Percentiles rank a stretch among this genome's conserved stretches.
Evolutionary conservation across 2,113 vertebrate genomes (phyloP).

Genomic region (Ovis canadensis): DNA sequence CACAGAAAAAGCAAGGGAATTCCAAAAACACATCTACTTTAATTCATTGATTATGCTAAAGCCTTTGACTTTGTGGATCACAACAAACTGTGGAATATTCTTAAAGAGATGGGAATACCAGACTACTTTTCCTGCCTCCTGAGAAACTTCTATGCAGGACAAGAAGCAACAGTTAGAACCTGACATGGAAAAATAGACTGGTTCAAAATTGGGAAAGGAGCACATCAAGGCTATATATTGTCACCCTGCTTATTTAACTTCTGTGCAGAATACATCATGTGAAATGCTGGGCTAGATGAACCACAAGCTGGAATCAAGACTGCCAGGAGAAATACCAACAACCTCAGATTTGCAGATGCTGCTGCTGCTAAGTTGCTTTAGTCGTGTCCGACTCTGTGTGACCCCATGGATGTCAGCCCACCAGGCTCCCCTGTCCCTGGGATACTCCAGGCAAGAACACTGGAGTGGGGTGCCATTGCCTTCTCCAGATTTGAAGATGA

Average conservation of each 20-base stretch:
- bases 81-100: not conserved
- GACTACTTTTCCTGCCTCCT: not conserved
- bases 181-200: not conserved
- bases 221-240: not conserved
- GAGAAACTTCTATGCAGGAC: not conserved
- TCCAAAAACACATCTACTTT: not conserved
- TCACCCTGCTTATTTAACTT: not conserved
- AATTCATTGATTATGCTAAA: not conserved
- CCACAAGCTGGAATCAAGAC: not conserved
- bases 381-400: rapidly evolving
- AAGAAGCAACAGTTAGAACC: not conserved
- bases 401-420: too few species aligned
- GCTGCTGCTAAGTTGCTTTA: too few species aligned
- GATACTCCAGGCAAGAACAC: too few species aligned
- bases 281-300: not conserved
- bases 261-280: not conserved
- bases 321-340: not conserved
- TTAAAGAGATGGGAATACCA: not conserved
- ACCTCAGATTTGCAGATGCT: not conserved
- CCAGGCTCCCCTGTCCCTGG: too few species aligned
- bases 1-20: not conserved
- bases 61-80: not conserved
- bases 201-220: not conserved
- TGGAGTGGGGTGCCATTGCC: too few species aligned
- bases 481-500: not conserved